Evolutionary conservation across 2,888 invertebrate species (phyloP), one percentile per base, ranked within the genome.

Genomic region (Pollenia amentaria): DNA sequence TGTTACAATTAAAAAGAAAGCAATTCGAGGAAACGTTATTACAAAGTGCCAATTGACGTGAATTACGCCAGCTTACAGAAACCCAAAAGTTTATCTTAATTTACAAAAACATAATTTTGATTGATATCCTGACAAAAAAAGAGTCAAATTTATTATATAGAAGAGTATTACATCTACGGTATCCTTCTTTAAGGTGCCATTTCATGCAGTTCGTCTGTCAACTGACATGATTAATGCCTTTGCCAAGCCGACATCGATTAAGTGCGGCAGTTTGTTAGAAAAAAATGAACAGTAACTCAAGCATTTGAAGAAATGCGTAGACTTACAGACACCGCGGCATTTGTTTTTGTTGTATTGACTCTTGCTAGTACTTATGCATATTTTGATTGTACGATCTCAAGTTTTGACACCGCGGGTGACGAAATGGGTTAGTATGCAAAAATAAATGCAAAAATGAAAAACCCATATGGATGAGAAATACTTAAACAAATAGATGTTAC

Each of bases 201-300:
- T 75, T 64, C 70, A 76, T 75, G 72, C 60, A 70, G 75, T 82
- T 78, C 67, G 73, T 82, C 73, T 85, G 81, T 82, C 67, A 76
- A 69, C 80, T 46, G 51, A 57, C 62, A 80, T 82, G 85, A 85
- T 85, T 82, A 82, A 85, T 85, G 78, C 73, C 64, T 85, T 82
- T 80, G 82, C 73, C 78, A 73, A 72, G 78, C 85, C 85, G 85
- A 82, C 82, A 77, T 69, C 84, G 73, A 79, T 79, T 84, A 84
- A 84, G 78, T 84, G 84, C 78, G 77, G 72, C 77, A 84, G 67
- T 78, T 78, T 78, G 48, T 46, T 55, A 77, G 46, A 51, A 48
- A 76, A 82, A 46, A 76, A 67, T 14, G 29, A 42, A 82, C 67
- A 82, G 53, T n/a, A 29, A 29, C 29, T 69, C 46, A 42, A 48